phyloP scores from a whole-genome alignment of 2,113 vertebrate species.

The Elaphurus davidianus region DNA sequence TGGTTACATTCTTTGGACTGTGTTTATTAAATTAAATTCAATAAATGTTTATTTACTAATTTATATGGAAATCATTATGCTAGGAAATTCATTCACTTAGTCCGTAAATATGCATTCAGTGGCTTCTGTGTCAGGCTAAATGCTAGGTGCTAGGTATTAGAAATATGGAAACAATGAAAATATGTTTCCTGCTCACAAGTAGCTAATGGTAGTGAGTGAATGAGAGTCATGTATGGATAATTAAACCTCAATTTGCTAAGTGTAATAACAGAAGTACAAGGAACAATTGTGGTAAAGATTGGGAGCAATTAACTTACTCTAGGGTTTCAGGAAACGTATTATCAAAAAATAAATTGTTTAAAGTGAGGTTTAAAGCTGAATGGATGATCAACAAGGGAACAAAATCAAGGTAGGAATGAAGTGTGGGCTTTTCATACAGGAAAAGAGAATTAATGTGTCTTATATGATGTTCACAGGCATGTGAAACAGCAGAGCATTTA shows the following conservation, averaged over 20 bases:
- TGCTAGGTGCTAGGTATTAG: neutral
- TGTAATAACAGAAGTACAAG: neutral
- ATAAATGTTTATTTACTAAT: neutral
- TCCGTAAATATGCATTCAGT: neutral
- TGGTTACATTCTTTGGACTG: neutral
- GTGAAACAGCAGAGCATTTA: neutral
- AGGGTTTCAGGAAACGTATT: neutral
- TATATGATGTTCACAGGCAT: neutral
- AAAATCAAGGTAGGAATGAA: neutral
- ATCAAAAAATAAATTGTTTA: neutral
- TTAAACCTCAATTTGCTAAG: neutral
- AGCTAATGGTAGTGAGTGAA: neutral
- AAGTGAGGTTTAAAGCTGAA: conserved; percentile 7
- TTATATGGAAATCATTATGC: neutral
- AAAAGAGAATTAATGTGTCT: neutral
- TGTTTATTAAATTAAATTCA: neutral
- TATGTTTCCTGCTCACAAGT: neutral
- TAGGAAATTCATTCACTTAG: neutral
- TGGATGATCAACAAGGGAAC: neutral
- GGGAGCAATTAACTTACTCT: neutral
- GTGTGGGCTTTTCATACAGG: neutral
- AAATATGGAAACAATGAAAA: neutral
- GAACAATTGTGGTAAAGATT: neutral
- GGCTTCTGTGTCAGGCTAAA: neutral
- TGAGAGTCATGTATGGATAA: neutral